Evolutionary conservation across 1,140 invertebrate species (phyloP), one percentile per base, ranked within the genome.

Genomic region (Drosophila mayri): DNA sequence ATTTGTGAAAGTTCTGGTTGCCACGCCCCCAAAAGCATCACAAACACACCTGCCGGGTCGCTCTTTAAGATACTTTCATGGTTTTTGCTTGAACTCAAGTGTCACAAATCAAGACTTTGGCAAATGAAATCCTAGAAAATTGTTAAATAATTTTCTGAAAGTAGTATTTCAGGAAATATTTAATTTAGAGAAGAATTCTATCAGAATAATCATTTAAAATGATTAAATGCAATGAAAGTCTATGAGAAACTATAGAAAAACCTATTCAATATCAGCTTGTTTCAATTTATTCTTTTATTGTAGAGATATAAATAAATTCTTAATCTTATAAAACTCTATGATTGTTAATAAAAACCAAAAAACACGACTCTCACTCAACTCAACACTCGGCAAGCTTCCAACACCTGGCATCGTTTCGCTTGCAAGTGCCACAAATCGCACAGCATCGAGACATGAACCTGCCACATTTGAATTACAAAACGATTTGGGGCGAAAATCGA

Each of bases 1-100:
- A 88, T 88, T 88, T 88, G 85, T 88, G 84, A 88, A 88, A 88
- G 84, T 88, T 88, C 80, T 79, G 49, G n/a, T 46, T 60, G 84
- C 67, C 84, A 88, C 84, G 84, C 84, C 80, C 64, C 47, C 47
- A 32, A 44, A 46, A n/a, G 5, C 49, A 37, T 30, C 55, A 25
- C 14, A 55, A 55, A 38, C 52, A 55, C 52, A 55, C 52, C 52
- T 55, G 52, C 52, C 18, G 14, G 20, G 14, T 20, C 3, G 50
- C 50, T 35, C 18, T 52, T 52, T 2, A 52, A 35, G 18, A 35
- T 11, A 52, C 30, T 35, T 52, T 52, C 18, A 10, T 22, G 50
- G 1, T 35, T 5, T 52, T 52, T 9, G 18, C 14, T 22, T 37
- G 32, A 54, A 16, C 14, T 54, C 32, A 11, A 20, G 18, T 16